Base-by-base conservation (phyloP, 2,797 vertebrate genomes). In the Pelochelys cantorii region DNA sequence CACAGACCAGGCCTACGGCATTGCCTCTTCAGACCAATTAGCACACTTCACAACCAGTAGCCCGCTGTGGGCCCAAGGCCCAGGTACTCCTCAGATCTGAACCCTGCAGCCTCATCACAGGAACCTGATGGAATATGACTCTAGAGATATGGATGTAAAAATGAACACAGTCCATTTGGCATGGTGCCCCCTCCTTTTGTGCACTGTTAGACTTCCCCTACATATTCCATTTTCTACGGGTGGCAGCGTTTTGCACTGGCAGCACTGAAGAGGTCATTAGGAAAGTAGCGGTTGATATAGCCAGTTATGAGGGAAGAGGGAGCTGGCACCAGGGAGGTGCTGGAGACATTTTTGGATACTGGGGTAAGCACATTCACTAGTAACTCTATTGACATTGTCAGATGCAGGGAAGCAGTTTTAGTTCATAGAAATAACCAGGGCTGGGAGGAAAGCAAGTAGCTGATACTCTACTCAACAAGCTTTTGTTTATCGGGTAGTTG, bases 171-270 rank as follows among this genome's bases (percentile, higher is more conserved):
- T n/a, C 15, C 62, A 18, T 65, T 65, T 31, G 18, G 31, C 62
- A 65, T n/a, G 62, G 7, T n/a, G 31, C 62, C 31, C 31, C 62
- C 31, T 65, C 31, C 29, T n/a, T 17, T 65, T 65, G 15, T 10
- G 62, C 31, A 65, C 12, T n/a, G n/a, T 65, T 65, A 20, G 1
- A 5, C 23, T 3, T 1, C 2, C 34, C n/a, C 37, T 56, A 6
- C 2, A 0, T 2, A 2, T n/a, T 3, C 48, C 56, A 2, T 14
- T 25, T 2, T 1, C 65, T 5, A 6, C 0, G 27, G 0, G 27
- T 78, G 2, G 77, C 82, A 0, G 17, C 0, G 27, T 65, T 60
- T 7, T 65, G 1, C 14, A 0, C 34, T 1, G 17, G 37, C 60
- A 25, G 53, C 3, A 1, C 81, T 1, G 31, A 20, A n/a, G 62